phyloP scores from a whole-genome alignment of 2,888 invertebrate genomes.

The Diplolepis rosae region DNA sequence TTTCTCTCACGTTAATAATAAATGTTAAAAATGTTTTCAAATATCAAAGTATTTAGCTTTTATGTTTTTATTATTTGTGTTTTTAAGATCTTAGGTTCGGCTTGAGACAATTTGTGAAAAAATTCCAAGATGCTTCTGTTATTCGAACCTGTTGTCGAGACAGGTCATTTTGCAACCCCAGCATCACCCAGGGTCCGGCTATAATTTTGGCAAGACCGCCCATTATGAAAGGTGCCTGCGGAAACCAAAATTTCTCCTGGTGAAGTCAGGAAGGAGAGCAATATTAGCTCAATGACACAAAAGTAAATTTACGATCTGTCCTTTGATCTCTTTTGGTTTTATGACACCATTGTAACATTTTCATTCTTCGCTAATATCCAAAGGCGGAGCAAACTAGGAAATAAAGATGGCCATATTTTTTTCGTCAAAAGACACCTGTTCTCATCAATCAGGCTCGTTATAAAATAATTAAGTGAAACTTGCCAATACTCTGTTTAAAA shows the following conservation, averaged over 20 bases:
- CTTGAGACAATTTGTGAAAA: background rate
- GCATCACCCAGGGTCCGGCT: slow-evolving; percentile 9
- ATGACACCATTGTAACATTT: background rate
- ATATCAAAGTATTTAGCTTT: too few species aligned
- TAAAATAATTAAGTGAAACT: too few species aligned
- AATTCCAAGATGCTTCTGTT: background rate
- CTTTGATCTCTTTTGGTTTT: background rate
- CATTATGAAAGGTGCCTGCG: slow-evolving; percentile 5
- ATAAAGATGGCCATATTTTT: background rate
- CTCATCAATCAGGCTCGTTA: background rate
- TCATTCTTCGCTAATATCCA: background rate
- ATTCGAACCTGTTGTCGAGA: slow-evolving; percentile 31
- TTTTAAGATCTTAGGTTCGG: too few species aligned
- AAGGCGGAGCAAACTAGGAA: background rate
- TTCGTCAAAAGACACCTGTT: background rate
- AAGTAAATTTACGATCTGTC: background rate
- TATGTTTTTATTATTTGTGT: too few species aligned
- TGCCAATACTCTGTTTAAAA: background rate
- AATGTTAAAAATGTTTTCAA: too few species aligned
- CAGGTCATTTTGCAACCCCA: slow-evolving; percentile 32
- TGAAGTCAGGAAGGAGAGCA: background rate
- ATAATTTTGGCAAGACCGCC: slow-evolving; percentile 28
- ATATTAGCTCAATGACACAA: slow-evolving; percentile 2
- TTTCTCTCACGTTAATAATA: too few species aligned
- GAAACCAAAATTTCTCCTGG: slow-evolving; percentile 5